Percentiles rank a stretch among this genome's conserved stretches.
Conservation (phyloP, 2,888 invertebrate species). For the Nudaria mundana region DNA sequence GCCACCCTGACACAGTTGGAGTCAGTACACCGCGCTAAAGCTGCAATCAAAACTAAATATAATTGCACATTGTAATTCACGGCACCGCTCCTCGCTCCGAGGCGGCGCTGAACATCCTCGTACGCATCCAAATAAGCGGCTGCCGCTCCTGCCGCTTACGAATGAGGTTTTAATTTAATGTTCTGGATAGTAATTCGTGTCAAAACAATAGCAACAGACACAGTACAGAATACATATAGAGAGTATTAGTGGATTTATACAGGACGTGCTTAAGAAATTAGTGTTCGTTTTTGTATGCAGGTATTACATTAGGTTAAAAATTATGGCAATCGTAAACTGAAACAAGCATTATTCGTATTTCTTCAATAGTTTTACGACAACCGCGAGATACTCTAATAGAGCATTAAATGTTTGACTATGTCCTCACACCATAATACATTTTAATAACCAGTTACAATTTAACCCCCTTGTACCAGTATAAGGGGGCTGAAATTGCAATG, state of each 20-base stretch:
- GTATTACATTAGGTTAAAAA: conserved; percentile 9
- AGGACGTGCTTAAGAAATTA: conserved; percentile 18
- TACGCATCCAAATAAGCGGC: conserved; percentile 68
- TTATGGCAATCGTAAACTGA: conserved; percentile 23
- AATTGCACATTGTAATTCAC: conserved; percentile 67
- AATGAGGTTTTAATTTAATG: conserved; percentile 64
- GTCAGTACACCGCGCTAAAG: conserved; percentile 57
- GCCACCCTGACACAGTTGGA: conserved; percentile 59
- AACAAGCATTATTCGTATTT: no score
- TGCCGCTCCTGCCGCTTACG: conserved; percentile 59
- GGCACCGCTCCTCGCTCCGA: conserved; percentile 46
- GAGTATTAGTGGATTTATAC: conserved; percentile 19
- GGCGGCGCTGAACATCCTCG: conserved; percentile 49
- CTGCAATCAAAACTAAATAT: conserved; percentile 65
- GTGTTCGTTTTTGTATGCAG: conserved; percentile 15
- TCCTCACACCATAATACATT: no score
- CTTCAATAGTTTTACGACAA: no score
- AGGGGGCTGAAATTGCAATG: no score
- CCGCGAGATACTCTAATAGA: no score
- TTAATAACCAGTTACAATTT: conserved; percentile 15
- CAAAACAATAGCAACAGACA: conserved; percentile 47
- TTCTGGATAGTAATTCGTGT: conserved; percentile 55
- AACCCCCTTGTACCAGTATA: no score
- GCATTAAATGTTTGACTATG: no score
- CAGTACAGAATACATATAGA: conserved; percentile 33